Evolutionary conservation across 2,113 vertebrate genomes (phyloP).

Genomic region (Speoplatyrhinus poulsoni): DNA sequence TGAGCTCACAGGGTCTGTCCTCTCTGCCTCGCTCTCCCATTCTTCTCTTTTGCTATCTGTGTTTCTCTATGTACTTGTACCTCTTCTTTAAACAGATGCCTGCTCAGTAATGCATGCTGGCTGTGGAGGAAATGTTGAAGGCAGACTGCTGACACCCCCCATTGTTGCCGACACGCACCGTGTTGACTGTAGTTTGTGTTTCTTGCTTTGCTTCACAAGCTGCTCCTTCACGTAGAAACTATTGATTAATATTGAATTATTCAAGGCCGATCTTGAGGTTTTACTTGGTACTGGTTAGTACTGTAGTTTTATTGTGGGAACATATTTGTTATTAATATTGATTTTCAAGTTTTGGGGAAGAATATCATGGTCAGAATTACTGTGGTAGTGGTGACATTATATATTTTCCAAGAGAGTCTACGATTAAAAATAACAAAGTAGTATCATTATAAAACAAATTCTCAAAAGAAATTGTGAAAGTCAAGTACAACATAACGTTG

Average conservation of each 20-base stretch:
- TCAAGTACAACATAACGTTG: not conserved
- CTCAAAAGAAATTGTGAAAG: not conserved
- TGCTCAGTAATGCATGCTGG: conserved; percentile 49
- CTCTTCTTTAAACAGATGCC: conserved; percentile 58
- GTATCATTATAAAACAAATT: not conserved
- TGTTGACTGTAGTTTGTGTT: conserved; percentile 17
- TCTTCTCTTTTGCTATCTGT: conserved; percentile 11
- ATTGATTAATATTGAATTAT: conserved; percentile 53
- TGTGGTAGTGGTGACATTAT: not conserved
- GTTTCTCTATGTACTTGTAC: conserved; percentile 35
- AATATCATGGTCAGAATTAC: conserved; percentile 24
- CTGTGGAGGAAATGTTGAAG: conserved; percentile 49
- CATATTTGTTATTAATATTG: too few relatives aligned
- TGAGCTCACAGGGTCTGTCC: not conserved
- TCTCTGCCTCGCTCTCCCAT: too few relatives aligned
- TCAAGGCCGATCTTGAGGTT: conserved; percentile 34
- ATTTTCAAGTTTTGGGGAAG: conserved; percentile 16
- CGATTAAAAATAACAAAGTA: not conserved
- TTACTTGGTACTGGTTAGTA: conserved; percentile 51
- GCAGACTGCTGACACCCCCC: conserved; percentile 57
- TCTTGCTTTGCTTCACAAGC: conserved; percentile 43
- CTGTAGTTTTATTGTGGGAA: conserved; percentile 4
- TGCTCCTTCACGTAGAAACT: conserved; percentile 36
- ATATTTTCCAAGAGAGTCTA: not conserved
- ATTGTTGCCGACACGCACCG: conserved; percentile 57